Conservation (phyloP, 1,140 invertebrate species). For the Scaptomyza montana region DNA sequence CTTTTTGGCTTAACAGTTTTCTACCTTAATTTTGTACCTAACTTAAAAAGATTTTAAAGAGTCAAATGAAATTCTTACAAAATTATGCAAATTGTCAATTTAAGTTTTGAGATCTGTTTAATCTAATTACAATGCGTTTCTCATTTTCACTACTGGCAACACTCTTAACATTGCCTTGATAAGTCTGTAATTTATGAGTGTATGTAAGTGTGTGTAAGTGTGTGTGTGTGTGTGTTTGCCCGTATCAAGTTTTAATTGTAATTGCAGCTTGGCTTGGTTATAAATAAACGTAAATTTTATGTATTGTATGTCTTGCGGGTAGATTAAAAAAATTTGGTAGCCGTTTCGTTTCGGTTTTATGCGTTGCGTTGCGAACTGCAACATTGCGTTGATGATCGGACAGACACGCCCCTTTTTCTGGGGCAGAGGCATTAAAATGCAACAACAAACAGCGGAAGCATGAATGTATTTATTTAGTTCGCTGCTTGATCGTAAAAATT, state of each 20-base stretch:
- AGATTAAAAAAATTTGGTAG: slow-evolving; percentile 54
- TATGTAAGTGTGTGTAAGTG: neutral
- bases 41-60: no score
- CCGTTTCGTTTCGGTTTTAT: slow-evolving; percentile 23
- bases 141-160: neutral
- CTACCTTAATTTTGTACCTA: no score
- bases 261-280: slow-evolving; percentile 7
- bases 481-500: slow-evolving; percentile 76
- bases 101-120: neutral
- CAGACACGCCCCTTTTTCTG: slow-evolving; percentile 55
- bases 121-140: neutral
- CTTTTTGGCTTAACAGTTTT: no score
- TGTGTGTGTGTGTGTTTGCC: neutral
- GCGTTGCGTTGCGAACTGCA: slow-evolving; percentile 9
- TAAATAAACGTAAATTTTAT: neutral
- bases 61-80: no score
- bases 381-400: slow-evolving; percentile 55
- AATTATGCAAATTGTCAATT: neutral
- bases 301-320: slow-evolving; percentile 16
- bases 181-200: slow-evolving; percentile 15
- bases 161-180: slow-evolving; percentile 2
- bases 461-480: slow-evolving; percentile 78
- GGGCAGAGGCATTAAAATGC: slow-evolving; percentile 64
- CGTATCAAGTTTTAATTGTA: slow-evolving; percentile 29
- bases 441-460: slow-evolving; percentile 27